These are phyloP conservation scores for Girardia tigrina DNA, from an alignment of 2,888 invertebrate genomes.

Conservation along the genomic window DNA sequence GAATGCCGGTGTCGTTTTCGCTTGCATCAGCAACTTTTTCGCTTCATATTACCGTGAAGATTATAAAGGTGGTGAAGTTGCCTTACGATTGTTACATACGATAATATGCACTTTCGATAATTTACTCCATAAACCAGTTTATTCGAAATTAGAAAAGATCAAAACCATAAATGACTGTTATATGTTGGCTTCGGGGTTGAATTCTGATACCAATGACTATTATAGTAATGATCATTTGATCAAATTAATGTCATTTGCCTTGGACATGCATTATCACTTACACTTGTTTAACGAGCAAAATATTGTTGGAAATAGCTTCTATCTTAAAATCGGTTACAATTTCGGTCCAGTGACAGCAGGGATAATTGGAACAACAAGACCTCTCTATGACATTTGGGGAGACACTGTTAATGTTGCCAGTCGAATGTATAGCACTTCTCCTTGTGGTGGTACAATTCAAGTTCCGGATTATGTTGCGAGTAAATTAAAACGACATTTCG, in stretches of 20 bases:
- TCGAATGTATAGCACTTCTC: constrained; percentile 71
- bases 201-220: constrained; percentile 64
- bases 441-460: constrained; percentile 27
- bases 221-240: constrained; percentile 54
- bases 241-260: constrained; percentile 55
- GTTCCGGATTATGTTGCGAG: background rate
- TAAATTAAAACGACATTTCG: constrained; percentile 1
- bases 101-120: constrained; percentile 51
- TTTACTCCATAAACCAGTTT: constrained; percentile 45
- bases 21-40: constrained; percentile 86
- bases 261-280: constrained; percentile 66
- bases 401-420: constrained; percentile 93
- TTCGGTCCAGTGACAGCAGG: constrained; percentile 84
- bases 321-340: constrained; percentile 64
- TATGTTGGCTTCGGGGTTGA: constrained; percentile 89
- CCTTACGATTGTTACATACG: constrained; percentile 72
- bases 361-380: constrained; percentile 80
- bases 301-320: constrained; percentile 46
- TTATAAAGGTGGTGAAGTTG: constrained; percentile 60
- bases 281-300: constrained; percentile 47
- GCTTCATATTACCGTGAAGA: constrained; percentile 56
- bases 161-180: constrained; percentile 90
- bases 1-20: constrained; percentile 63
- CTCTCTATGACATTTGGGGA: constrained; percentile 95
- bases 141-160: constrained; percentile 73